These are phyloP conservation scores for Watsonalla binaria DNA, from an alignment of 2,888 invertebrate genomes.

Conservation along the genomic window DNA sequence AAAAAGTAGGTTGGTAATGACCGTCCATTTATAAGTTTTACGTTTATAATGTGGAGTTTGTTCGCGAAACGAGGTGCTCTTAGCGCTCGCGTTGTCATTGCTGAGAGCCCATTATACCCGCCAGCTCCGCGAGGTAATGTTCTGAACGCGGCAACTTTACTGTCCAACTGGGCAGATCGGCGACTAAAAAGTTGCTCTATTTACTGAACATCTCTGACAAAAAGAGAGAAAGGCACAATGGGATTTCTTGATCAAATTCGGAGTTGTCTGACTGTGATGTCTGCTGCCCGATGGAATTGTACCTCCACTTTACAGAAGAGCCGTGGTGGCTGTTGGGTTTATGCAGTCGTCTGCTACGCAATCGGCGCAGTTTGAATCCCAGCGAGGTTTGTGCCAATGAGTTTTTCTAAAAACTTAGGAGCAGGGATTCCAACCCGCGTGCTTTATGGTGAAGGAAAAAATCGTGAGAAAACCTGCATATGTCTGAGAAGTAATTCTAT, in stretches of 20 bases:
- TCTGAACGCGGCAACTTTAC: conserved; percentile 33
- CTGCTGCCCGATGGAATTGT: no score
- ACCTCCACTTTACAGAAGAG: not conserved
- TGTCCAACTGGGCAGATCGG: conserved; percentile 16
- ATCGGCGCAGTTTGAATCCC: no score
- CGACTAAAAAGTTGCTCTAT: conserved; percentile 15
- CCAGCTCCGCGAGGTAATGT: conserved; percentile 31
- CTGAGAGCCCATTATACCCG: conserved; percentile 31
- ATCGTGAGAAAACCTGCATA: no score
- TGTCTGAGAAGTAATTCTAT: no score
- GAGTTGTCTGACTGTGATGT: no score
- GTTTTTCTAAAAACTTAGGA: no score
- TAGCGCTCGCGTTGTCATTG: conserved; percentile 32
- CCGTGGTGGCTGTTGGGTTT: no score
- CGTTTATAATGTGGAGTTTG: conserved; percentile 1
- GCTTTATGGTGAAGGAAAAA: no score
- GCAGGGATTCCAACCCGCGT: no score
- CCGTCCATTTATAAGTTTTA: not conserved
- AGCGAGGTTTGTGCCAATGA: no score
- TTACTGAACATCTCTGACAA: not conserved
- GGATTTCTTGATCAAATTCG: no score
- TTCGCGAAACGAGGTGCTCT: conserved; percentile 35
- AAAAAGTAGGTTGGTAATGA: not conserved
- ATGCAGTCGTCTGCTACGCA: no score
- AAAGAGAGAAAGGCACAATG: not conserved